These are phyloP conservation scores for sheep (Ovis aries) DNA, from an alignment of 2,113 vertebrate genomes.

Conservation along the genomic window DNA sequence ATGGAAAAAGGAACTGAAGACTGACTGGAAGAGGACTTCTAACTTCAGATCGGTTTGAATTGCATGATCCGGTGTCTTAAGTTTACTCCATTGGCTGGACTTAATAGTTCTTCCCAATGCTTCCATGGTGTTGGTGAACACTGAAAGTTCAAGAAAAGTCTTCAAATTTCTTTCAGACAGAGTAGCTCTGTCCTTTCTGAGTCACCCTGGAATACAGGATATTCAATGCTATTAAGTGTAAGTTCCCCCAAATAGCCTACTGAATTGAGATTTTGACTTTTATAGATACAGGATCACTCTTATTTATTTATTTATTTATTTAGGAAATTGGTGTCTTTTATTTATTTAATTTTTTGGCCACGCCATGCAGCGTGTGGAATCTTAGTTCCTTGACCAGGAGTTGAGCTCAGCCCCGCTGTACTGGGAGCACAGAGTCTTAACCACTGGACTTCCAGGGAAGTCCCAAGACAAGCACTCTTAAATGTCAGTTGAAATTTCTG, in stretches of 20 bases:
- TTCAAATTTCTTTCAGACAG: not conserved
- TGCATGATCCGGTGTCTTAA: not conserved
- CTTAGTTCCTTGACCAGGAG: not conserved
- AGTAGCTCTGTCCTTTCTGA: not conserved
- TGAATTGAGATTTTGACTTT: not conserved
- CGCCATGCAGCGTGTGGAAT: not conserved
- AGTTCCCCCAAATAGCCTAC: no score
- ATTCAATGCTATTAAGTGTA: not conserved
- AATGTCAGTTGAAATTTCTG: not conserved
- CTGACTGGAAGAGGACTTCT: not conserved
- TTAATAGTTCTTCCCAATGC: not conserved
- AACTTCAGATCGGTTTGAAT: not conserved
- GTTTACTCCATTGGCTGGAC: not conserved
- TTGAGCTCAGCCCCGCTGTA: not conserved
- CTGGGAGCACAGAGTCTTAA: not conserved
- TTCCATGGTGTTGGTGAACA: not conserved
- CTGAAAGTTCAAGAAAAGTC: not conserved
- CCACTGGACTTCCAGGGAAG: not conserved
- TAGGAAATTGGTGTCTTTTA: not conserved
- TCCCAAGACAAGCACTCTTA: not conserved
- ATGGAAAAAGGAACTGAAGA: not conserved
- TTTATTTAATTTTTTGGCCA: not conserved
- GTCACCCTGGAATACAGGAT: not conserved
- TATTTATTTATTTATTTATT: not conserved
- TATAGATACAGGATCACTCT: not conserved